Evolutionary conservation across 2,888 invertebrate species (phyloP), one percentile per base, ranked within the genome.

Genomic region (Luperina testacea): DNA sequence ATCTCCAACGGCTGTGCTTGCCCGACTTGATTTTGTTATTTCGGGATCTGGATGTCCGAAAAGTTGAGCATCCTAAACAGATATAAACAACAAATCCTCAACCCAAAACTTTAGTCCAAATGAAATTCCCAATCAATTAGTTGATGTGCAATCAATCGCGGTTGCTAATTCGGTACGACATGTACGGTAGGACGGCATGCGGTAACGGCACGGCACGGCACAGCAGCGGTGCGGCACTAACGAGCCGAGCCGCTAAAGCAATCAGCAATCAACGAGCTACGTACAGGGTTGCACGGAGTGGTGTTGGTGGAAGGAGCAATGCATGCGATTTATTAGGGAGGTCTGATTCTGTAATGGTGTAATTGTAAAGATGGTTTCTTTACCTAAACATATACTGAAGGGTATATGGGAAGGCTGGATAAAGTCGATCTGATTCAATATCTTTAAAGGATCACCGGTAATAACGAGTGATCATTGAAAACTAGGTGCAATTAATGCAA

Each of bases 221-320:
- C 75, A 72, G 82, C 78, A 65, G 20, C 82, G 81, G 78, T 51
- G 72, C 76, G 64, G 78, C 82, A 85, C 89, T 93, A 93, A 93
- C 92, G 90, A 93, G 90, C 89, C 80, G 65, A 81, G 78, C 84
- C 81, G 85, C 86, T 92, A 93, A 93, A 91, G 89, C 91, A 92
- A 93, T 93, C 93, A 93, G 90, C 93, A 93, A 93, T 93, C 93
- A 93, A 78, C 75, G 71, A 67, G 80, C 73, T 63, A 8, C 61
- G 38, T n/a, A 13, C 69, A 86, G 83, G 86, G 87, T 6, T 85
- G 86, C 53, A 78, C 85, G 59, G 67, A 17, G 38, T 45, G 32
- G 27, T 42, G 59, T 61, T 51, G 53, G 24, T 15, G n/a, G 24
- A 69, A 13, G n/a, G 32, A 51, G 78, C 27, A n/a, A 17, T 27